Percentiles rank a stretch among this genome's conserved stretches.
phyloP scores from a whole-genome alignment of 2,113 vertebrate genomes.

The Urocitellus parryii region DNA sequence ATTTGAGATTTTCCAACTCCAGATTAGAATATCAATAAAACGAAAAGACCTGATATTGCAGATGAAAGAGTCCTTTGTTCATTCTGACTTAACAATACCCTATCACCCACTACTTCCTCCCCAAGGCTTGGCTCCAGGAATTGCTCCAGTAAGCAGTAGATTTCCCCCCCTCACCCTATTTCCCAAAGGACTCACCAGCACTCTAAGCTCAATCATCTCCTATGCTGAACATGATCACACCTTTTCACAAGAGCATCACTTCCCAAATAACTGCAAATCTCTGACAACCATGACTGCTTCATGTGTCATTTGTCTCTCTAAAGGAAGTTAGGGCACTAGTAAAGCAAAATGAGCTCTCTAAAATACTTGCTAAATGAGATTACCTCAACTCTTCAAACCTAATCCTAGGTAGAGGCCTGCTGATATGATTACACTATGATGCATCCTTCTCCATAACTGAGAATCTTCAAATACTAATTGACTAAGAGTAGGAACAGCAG shows the following conservation, averaged over 20 bases:
- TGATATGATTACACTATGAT: background rate
- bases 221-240: too few relatives aligned
- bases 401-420: too few relatives aligned
- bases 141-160: background rate
- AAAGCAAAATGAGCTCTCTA: too few relatives aligned
- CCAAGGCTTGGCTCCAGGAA: background rate
- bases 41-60: background rate
- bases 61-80: background rate
- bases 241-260: too few relatives aligned
- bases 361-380: too few relatives aligned
- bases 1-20: too few relatives aligned
- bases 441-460: background rate
- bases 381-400: too few relatives aligned
- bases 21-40: constrained; percentile 25
- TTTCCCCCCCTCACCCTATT: background rate
- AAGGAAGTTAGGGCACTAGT: too few relatives aligned
- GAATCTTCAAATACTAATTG: constrained; percentile 91
- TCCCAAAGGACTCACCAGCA: background rate
- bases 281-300: too few relatives aligned
- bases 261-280: too few relatives aligned
- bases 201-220: background rate
- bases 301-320: too few relatives aligned
- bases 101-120: background rate
- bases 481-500: constrained; percentile 90
- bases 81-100: background rate